Evolutionary conservation across 2,797 vertebrate genomes (phyloP), one percentile per base, ranked within the genome.

Genomic region (Poeciliopsis presidionis): DNA sequence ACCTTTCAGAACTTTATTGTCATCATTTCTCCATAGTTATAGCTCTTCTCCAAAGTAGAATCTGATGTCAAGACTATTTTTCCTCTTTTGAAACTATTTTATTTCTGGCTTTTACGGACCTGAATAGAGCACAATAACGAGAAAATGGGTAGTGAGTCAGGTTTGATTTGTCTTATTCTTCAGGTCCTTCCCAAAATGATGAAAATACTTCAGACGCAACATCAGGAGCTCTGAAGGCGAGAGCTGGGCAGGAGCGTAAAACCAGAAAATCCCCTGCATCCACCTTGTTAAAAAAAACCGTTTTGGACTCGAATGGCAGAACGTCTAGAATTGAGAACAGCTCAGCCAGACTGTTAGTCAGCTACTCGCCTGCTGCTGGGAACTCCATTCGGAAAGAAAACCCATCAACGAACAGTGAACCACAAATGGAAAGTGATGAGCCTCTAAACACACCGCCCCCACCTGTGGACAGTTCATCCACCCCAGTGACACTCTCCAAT

Each of bases 381-480:
- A 69, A 78, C 69, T 67, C 76, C 0, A 83, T 45, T 49, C 80
- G 73, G 67, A 84, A 74, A 79, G 88, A 86, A 72, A 87, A 87
- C 9, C 72, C 22, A 6, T 80, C 86, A 9, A 80, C 9, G 69
- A 73, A 82, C 7, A 41, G 33, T 75, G 85, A 77, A 25, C 81
- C 77, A 57, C 82, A 77, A 12, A 95, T 96, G 94, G 94, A 96
- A 49, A 79, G 93, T 2, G 93, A 94, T 61, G 87, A 90, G 69
- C 80, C 88, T 0, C 20, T 89, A 46, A 81, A 81, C 72, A 89
- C 83, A 7, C 88, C 89, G 28, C 82, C 90, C 1, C 81, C 85
- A 72, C 77, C 47, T 41, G 33, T 80, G 49, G 84, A 91, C 49
- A 45, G 6, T 69, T 36, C 83, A 2, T 4, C 22, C 30, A 36